Percentiles rank a stretch among this genome's conserved stretches.
Conservation (phyloP, 1,140 invertebrate genomes). For the Bombus impatiens region DNA sequence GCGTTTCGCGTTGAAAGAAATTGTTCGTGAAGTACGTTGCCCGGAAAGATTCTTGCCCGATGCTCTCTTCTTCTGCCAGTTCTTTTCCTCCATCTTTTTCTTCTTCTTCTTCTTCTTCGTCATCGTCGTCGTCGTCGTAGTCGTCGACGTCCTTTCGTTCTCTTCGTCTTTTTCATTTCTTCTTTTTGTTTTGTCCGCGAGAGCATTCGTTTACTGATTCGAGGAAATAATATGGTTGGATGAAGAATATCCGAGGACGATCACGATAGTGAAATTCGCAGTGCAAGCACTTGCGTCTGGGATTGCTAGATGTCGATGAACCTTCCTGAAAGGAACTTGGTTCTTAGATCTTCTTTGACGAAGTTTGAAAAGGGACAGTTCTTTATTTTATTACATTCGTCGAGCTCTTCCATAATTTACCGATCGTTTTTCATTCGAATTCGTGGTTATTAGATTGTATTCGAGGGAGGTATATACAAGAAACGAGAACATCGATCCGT, state of each 20-base stretch:
- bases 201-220: constrained; percentile 10
- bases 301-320: not conserved
- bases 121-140: not conserved
- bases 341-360: constrained; percentile 10
- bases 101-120: not conserved
- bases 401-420: not conserved
- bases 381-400: not conserved
- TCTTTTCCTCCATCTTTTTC: not conserved
- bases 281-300: not conserved
- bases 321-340: not conserved
- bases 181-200: not conserved
- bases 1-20: constrained; percentile 33
- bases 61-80: not conserved
- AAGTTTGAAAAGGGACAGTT: not conserved
- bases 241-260: not conserved
- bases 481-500: not conserved
- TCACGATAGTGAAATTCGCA: constrained; percentile 4
- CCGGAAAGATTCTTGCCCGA: constrained; percentile 18
- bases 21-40: constrained; percentile 20
- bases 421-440: not conserved
- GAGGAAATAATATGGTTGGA: constrained; percentile 2
- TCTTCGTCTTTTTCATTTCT: not conserved
- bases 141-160: not conserved
- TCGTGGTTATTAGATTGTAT: not conserved
- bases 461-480: not conserved